phyloP scores from a whole-genome alignment of 1,140 invertebrate species.

The Meteorus sp. region DNA sequence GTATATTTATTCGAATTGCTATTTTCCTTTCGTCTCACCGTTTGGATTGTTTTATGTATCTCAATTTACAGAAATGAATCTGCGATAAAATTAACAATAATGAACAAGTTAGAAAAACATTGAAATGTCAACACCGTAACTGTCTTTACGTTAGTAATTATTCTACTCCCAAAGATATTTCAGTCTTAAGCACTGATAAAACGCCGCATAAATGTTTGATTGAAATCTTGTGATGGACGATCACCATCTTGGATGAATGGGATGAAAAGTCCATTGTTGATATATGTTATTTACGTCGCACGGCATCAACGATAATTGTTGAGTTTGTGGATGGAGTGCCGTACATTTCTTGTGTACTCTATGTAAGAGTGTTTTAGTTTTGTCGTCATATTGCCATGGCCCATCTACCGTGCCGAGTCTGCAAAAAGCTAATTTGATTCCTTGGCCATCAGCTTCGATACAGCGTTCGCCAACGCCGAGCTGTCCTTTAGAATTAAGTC shows the following conservation, averaged over 20 bases:
- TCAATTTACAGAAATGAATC: too few species aligned
- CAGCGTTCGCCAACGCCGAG: constrained; percentile 94
- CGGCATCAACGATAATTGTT: constrained; percentile 73
- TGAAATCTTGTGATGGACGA: neutral
- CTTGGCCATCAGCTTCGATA: constrained; percentile 83
- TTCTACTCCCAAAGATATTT: too few species aligned
- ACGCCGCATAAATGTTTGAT: neutral
- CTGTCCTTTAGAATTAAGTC: constrained; percentile 93
- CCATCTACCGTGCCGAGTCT: constrained; percentile 89
- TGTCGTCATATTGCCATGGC: constrained; percentile 87
- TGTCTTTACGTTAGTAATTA: too few species aligned
- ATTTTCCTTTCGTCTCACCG: too few species aligned
- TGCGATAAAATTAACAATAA: too few species aligned
- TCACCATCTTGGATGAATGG: constrained; percentile 74
- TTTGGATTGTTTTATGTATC: too few species aligned
- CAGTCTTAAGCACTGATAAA: neutral
- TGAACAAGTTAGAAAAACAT: too few species aligned
- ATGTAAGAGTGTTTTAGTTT: constrained; percentile 76
- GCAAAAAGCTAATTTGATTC: constrained; percentile 87
- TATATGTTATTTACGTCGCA: constrained; percentile 85
- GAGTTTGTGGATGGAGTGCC: constrained; percentile 81
- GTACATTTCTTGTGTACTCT: constrained; percentile 81
- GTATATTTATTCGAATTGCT: too few species aligned
- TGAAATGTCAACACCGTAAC: neutral
- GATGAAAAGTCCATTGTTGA: constrained; percentile 85